Percentiles rank a stretch among this genome's conserved stretches.
These are phyloP conservation scores for Agrotis exclamationis DNA, from an alignment of 2,888 invertebrate species.

Conservation along the genomic window DNA sequence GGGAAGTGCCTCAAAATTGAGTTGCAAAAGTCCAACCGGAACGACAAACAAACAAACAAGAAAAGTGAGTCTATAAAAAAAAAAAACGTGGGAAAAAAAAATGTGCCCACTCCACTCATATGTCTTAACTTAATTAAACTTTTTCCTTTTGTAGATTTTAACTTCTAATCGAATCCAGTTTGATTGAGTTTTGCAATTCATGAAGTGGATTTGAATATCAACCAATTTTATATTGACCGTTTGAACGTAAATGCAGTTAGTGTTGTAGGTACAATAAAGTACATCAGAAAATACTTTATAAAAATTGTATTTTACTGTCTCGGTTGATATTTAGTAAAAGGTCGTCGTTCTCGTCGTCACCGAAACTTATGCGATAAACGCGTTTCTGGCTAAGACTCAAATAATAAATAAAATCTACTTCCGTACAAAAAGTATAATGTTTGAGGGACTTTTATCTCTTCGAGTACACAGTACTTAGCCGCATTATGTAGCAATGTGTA, in stretches of 20 bases:
- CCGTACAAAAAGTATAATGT: slow-evolving; percentile 25
- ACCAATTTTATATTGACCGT: slow-evolving; percentile 53
- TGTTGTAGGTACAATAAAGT: slow-evolving; percentile 33
- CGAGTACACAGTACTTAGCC: slow-evolving; percentile 10
- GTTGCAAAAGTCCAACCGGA: too few species aligned
- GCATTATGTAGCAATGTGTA: background rate
- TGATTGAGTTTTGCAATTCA: slow-evolving; percentile 69
- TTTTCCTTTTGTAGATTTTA: slow-evolving; percentile 55
- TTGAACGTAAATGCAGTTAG: slow-evolving; percentile 40
- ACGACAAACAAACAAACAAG: too few species aligned
- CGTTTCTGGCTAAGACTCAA: slow-evolving; percentile 22
- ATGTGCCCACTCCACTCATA: too few species aligned
- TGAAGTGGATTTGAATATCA: slow-evolving; percentile 62
- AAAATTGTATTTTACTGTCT: slow-evolving; percentile 23
- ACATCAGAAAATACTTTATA: slow-evolving; percentile 42
- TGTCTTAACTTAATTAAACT: too few species aligned
- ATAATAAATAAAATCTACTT: slow-evolving; percentile 31
- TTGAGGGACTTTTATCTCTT: slow-evolving; percentile 23
- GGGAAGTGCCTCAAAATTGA: too few species aligned
- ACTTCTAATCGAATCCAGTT: slow-evolving; percentile 65
- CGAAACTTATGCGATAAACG: slow-evolving; percentile 30
- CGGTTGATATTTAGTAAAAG: slow-evolving; percentile 21
- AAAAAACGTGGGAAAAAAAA: too few species aligned
- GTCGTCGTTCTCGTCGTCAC: slow-evolving; percentile 23
- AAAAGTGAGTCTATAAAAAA: too few species aligned